Evolutionary conservation across 2,113 vertebrate species (phyloP).

Genomic region (Tiliqua scincoides): DNA sequence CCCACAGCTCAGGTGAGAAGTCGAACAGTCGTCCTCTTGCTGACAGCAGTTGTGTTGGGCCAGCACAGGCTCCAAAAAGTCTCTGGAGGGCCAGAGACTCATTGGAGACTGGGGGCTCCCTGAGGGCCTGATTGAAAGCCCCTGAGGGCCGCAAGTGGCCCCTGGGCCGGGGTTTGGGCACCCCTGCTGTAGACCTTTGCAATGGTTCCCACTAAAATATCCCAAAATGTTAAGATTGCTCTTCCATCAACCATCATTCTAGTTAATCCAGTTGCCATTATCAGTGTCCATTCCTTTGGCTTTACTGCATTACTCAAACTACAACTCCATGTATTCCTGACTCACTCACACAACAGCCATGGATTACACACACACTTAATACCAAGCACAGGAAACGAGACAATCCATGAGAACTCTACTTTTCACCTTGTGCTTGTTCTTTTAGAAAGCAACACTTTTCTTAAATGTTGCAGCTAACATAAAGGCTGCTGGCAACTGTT

Average conservation of each 20-base stretch:
- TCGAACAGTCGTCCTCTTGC: too few relatives aligned
- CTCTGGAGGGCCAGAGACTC: too few relatives aligned
- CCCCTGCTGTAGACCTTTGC: neutral
- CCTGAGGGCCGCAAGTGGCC: too few relatives aligned
- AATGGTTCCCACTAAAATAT: neutral
- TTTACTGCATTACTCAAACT: neutral
- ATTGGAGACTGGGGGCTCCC: too few relatives aligned
- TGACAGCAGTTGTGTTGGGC: too few relatives aligned
- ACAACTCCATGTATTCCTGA: neutral
- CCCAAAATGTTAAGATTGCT: neutral
- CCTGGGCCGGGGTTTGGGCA: too few relatives aligned
- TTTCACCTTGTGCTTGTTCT: slow-evolving; percentile 1
- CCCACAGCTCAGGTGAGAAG: too few relatives aligned
- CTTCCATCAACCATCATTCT: too few relatives aligned
- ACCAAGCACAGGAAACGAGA: neutral
- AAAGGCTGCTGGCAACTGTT: slow-evolving; percentile 68
- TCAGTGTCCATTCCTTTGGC: neutral
- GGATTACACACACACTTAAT: neutral
- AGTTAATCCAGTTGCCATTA: neutral
- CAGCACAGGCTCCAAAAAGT: too few relatives aligned
- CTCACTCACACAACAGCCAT: neutral
- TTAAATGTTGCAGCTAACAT: slow-evolving; percentile 62
- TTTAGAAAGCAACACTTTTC: slow-evolving; percentile 46
- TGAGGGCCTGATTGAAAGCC: too few relatives aligned
- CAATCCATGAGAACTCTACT: neutral